Base-by-base conservation (phyloP, 2,113 vertebrate genomes). In the Myiopsitta monachus region DNA sequence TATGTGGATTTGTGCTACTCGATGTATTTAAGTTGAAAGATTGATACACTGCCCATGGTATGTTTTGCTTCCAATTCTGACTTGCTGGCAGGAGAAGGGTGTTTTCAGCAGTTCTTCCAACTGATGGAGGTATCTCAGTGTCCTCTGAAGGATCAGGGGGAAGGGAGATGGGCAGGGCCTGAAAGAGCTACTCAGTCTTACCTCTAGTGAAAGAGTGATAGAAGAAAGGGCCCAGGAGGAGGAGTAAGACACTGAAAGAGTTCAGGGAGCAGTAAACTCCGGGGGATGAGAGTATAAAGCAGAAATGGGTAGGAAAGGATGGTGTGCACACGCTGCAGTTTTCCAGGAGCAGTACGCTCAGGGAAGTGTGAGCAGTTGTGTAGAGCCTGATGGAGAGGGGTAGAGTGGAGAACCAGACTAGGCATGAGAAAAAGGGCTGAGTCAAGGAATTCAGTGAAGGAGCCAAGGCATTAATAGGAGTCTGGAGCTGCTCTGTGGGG, bases 1-100 rank as follows among this genome's bases (percentile, higher is more conserved):
- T 99, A 94, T 0, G 97, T 96, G 85, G 68, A 30, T 52, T 92
- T 39, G 49, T 76, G 54, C 54, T 52, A 0, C 43, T 79, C 6
- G 15, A 24, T 39, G 31, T 64, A 31, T 2, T 4, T n/a, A 14
- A 39, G 38, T 28, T 83, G 39, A 26, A 51, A 33, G 82, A 9
- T 6, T 3, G 31, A 22, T 41, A 4, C 1, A 76, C 70, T 74
- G 86, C 8, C 0, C 36, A 68, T 59, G 33, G 67, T 76, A 6
- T 2, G 9, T 36, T 59, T 30, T 54, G 51, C 83, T 73, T 70
- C 62, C 88, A 41, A 46, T 46, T 69, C 57, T 19, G 62, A 1
- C 41, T 62, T 43, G 69, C 3, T 63, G 89, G 52, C 57, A 24
- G 18, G 49, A 80, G 64, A 67, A 68, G 52, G 79, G 54, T 22